phyloP scores from a whole-genome alignment of 2,113 vertebrate genomes.

The Calonectris borealis region DNA sequence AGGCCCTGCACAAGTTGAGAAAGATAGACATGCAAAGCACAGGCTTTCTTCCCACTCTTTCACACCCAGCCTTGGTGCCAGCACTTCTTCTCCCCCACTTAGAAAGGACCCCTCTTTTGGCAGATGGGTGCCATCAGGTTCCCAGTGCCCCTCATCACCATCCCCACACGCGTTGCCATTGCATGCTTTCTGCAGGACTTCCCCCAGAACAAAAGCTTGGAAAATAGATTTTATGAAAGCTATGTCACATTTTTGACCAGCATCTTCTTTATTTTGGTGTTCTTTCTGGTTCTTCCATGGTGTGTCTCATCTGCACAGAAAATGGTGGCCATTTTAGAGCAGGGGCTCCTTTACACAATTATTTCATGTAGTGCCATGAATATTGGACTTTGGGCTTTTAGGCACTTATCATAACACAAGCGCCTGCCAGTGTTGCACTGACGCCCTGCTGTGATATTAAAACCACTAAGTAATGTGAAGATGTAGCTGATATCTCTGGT shows the following conservation, averaged over 20 bases:
- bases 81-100: background rate
- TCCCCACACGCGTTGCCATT: no score
- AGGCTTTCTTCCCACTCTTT: background rate
- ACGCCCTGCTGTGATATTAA: background rate
- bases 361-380: background rate
- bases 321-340: background rate
- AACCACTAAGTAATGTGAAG: background rate
- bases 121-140: background rate
- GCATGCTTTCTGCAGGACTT: background rate
- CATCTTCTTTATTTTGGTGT: background rate
- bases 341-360: background rate
- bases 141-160: background rate
- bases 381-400: background rate
- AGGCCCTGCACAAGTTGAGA: background rate
- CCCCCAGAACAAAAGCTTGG: background rate
- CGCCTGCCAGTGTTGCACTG: background rate
- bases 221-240: background rate
- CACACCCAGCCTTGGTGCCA: background rate
- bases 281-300: background rate
- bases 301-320: background rate
- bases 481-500: background rate
- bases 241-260: background rate
- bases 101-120: background rate
- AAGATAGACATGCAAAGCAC: background rate
- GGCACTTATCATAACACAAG: background rate